Base-by-base conservation (phyloP, 1,140 invertebrate genomes). In the Drosophila kohkoa region DNA sequence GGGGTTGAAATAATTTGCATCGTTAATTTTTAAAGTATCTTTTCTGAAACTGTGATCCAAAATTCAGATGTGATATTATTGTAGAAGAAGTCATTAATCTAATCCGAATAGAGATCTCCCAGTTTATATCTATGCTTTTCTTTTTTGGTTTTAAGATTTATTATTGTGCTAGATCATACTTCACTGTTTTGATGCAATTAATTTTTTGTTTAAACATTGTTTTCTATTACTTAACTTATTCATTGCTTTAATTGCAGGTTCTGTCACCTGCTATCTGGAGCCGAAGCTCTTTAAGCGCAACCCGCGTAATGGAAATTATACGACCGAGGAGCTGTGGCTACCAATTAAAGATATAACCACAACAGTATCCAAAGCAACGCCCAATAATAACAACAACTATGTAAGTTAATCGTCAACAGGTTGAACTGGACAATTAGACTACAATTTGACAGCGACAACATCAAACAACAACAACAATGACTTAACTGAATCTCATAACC, bases 251-350 rank as follows among this genome's bases (percentile, higher is more conserved):
- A 32, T 6, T 51, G 10, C 35, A 63, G 96, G 96, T 1, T 95
- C 95, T 0, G 95, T 96, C 3, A 96, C 96, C 4, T 95, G 96
- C 88, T 95, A 95, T 75, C 94, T 96, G 57, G 96, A 96, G 74
- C 92, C 94, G 3, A 95, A 95, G 77, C 94, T 95, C 60, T 96
- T 96, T 70, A 94, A 93, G 15, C 94, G 94, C 48, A 95, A 95
- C 91, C 91, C 95, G 48, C 93, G 93, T 48, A 95, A 95, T 79
- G 93, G 94, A 41, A 93, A 94, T 46, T 94, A 95, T 54, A 94
- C 94, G 3, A 96, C 96, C n/a, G 95, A 95, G 7, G 96, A 96
- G 87, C 94, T 96, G 79, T 96, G 96, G 96, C 94, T 95, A 80
- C 95, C 94, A 13, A 93, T 96, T 46, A 95, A 95, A 92, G 95